phyloP scores from a whole-genome alignment of 2,113 vertebrate species.

The Corapipo altera region DNA sequence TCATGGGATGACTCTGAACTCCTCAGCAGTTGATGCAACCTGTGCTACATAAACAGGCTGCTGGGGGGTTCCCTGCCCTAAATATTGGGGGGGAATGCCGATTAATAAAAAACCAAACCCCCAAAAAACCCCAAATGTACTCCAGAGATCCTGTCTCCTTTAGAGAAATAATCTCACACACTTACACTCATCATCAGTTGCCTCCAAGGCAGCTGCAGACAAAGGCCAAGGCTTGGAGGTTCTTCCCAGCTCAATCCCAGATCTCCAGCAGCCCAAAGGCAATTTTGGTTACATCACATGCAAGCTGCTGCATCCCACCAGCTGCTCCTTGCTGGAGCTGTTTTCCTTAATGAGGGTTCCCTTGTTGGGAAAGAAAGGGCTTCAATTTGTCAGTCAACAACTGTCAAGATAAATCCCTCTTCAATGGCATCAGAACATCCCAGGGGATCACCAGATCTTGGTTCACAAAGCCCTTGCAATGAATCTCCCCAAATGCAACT shows the following conservation, averaged over 20 bases:
- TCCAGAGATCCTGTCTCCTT: not conserved
- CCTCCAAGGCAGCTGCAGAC: not conserved
- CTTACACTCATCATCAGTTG: not conserved
- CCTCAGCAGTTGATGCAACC: not conserved
- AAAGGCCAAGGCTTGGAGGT: not conserved
- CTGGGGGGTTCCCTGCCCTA: not conserved
- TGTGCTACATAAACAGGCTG: not conserved
- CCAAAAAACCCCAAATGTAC: not conserved
- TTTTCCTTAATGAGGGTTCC: not conserved
- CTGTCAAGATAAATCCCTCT: not conserved
- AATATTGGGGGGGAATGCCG: not conserved
- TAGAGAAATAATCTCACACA: fast-evolving
- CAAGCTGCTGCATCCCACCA: not conserved
- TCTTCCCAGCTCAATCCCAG: not conserved
- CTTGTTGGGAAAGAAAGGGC: not conserved
- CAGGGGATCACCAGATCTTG: not conserved
- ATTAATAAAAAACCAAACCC: not conserved
- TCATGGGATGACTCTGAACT: not conserved
- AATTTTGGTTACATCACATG: fast-evolving
- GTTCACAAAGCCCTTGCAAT: not conserved
- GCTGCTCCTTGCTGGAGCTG: not conserved
- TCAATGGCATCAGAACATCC: fast-evolving
- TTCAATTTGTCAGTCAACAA: not conserved
- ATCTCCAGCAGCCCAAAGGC: not conserved
- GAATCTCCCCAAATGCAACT: not conserved